phyloP scores from a whole-genome alignment of 2,797 vertebrate species.

The Sebastes minor region DNA sequence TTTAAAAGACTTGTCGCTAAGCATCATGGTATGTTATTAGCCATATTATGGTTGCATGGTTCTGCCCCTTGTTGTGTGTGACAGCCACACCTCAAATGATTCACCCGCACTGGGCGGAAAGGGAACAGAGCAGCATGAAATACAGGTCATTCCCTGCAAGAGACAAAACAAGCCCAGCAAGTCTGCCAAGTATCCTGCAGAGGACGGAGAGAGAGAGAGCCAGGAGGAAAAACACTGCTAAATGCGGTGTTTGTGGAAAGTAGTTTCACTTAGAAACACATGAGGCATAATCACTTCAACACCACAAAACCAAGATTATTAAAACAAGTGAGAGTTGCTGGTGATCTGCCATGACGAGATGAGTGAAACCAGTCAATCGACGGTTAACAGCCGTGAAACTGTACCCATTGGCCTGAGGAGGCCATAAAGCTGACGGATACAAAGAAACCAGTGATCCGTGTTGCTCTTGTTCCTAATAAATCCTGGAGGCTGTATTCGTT shows the following conservation, averaged over 20 bases:
- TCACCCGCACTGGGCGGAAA: slow-evolving; percentile 35
- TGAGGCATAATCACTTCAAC: neutral
- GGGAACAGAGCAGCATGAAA: slow-evolving; percentile 55
- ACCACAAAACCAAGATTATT: neutral
- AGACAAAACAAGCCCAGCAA: slow-evolving; percentile 75
- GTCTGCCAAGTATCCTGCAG: slow-evolving; percentile 60
- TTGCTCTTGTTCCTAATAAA: slow-evolving; percentile 3
- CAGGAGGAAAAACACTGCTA: neutral
- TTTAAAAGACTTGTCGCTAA: slow-evolving; percentile 19
- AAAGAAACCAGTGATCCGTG: slow-evolving; percentile 13
- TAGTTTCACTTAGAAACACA: slow-evolving; percentile 8
- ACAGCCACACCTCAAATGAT: slow-evolving; percentile 68
- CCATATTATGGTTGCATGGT: neutral
- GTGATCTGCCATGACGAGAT: neutral
- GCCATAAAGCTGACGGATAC: neutral
- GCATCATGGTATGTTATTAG: slow-evolving; percentile 18
- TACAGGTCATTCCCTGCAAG: slow-evolving; percentile 60
- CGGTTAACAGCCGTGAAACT: slow-evolving; percentile 20
- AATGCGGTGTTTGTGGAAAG: slow-evolving; percentile 22
- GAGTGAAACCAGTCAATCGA: neutral
- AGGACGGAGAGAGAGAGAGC: neutral
- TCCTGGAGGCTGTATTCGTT: neutral
- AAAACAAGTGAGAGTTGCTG: neutral
- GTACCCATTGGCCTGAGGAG: neutral
- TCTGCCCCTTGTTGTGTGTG: slow-evolving; percentile 19